Percentiles rank a stretch among this genome's conserved stretches.
These are phyloP conservation scores for Chamaedrilus cognettii DNA, from an alignment of 2,888 invertebrate genomes.

Conservation along the genomic window DNA sequence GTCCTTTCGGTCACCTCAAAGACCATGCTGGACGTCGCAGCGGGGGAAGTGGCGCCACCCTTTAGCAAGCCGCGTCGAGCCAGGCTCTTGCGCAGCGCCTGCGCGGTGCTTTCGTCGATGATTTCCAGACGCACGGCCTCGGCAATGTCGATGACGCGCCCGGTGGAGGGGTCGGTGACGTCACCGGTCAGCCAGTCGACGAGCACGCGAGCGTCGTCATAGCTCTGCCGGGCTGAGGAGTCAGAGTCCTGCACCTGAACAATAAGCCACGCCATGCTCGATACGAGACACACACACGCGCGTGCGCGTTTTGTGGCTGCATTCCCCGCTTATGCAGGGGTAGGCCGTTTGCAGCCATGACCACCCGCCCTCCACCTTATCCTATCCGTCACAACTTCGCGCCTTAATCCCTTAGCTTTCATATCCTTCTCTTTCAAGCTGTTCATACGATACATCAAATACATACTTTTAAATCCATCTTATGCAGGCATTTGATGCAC, in stretches of 20 bases:
- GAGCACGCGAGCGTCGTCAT: slow-evolving; percentile 14
- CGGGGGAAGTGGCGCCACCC: not conserved
- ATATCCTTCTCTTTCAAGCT: too few species aligned
- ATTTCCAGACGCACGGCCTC: slow-evolving; percentile 69
- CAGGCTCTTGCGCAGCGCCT: slow-evolving; percentile 32
- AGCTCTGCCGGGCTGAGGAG: not conserved
- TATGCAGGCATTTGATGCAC: too few species aligned
- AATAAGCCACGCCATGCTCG: too few species aligned
- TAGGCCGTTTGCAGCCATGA: too few species aligned
- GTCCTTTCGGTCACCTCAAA: slow-evolving; percentile 16
- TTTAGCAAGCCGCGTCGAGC: slow-evolving; percentile 13
- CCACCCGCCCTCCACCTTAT: too few species aligned
- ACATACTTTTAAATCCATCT: too few species aligned
- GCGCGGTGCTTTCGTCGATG: slow-evolving; percentile 35
- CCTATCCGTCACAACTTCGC: too few species aligned
- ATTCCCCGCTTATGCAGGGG: too few species aligned
- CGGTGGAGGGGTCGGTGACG: slow-evolving; percentile 77
- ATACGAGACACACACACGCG: too few species aligned
- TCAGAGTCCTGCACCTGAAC: slow-evolving; percentile 2
- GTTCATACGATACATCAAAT: too few species aligned
- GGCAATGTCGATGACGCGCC: slow-evolving; percentile 75
- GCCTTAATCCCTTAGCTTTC: too few species aligned
- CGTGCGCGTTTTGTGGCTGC: too few species aligned
- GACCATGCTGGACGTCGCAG: slow-evolving; percentile 18
- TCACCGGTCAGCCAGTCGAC: slow-evolving; percentile 41